phyloP scores from a whole-genome alignment of 2,888 invertebrate species.

The Apotomis turbidana region DNA sequence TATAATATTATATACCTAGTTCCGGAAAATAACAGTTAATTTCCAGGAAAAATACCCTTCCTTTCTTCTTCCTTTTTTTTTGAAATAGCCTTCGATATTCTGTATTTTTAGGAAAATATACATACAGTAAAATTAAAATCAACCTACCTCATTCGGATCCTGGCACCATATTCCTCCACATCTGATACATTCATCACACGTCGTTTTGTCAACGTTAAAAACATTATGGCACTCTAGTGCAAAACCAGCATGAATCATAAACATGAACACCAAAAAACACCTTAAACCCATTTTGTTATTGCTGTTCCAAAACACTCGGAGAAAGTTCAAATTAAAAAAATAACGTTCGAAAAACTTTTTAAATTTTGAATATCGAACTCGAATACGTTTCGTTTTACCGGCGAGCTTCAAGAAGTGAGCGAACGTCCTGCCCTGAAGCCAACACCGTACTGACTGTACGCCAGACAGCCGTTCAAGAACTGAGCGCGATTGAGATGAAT shows the following conservation, averaged over 20 bases:
- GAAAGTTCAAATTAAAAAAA: not conserved
- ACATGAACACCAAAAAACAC: conserved; percentile 64
- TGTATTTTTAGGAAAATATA: no score
- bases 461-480: not conserved
- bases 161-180: conserved; percentile 70
- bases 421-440: conserved; percentile 55
- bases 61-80: no score
- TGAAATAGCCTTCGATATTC: no score
- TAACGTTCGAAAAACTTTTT: not conserved
- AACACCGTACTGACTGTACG: conserved; percentile 57
- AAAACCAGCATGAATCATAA: conserved; percentile 61
- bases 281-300: conserved; percentile 60
- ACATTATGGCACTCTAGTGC: conserved; percentile 55
- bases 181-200: conserved; percentile 71
- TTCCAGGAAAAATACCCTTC: no score
- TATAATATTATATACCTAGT: no score
- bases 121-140: conserved; percentile 43
- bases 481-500: conserved; percentile 23
- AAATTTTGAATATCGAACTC: conserved; percentile 22
- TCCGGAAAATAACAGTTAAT: no score
- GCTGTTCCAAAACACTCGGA: not conserved
- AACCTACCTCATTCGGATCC: conserved; percentile 51
- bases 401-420: conserved; percentile 59
- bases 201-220: conserved; percentile 48
- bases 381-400: conserved; percentile 29